These are phyloP conservation scores for Thymelicus sylvestris DNA, from an alignment of 2,888 invertebrate species.

Conservation along the genomic window DNA sequence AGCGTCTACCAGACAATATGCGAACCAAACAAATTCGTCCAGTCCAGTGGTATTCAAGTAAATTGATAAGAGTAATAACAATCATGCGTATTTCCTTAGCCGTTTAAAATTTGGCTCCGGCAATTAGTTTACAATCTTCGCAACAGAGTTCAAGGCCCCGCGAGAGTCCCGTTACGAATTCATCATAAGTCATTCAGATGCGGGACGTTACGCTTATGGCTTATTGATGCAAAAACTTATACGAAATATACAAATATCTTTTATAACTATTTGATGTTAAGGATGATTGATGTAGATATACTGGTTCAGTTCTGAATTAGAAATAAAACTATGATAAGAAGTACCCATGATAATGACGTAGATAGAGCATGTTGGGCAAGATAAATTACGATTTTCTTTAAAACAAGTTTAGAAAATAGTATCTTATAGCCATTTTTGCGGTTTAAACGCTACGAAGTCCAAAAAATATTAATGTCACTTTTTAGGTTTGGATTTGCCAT, in stretches of 20 bases:
- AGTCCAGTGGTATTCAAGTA: neutral
- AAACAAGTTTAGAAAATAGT: too few relatives aligned
- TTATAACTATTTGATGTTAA: neutral
- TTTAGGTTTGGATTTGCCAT: too few relatives aligned
- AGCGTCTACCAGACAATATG: neutral
- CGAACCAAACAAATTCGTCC: neutral
- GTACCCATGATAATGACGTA: too few relatives aligned
- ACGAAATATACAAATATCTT: neutral
- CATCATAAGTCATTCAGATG: slow-evolving; percentile 28
- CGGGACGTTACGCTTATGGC: slow-evolving; percentile 38
- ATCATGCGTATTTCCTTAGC: slow-evolving; percentile 29
- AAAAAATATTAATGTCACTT: too few relatives aligned
- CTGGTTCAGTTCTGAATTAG: neutral
- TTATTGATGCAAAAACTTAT: slow-evolving; percentile 38
- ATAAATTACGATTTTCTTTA: too few relatives aligned
- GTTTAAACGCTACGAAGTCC: too few relatives aligned
- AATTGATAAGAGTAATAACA: slow-evolving; percentile 31
- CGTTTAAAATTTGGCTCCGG: slow-evolving; percentile 26
- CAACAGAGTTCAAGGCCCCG: slow-evolving; percentile 43
- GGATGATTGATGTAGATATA: neutral
- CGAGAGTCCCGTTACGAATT: slow-evolving; percentile 42
- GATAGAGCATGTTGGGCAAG: too few relatives aligned
- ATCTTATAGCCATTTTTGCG: too few relatives aligned
- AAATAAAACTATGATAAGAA: too few relatives aligned
- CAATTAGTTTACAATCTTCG: slow-evolving; percentile 30